phyloP scores from a whole-genome alignment of 2,113 vertebrate species.

The Zingel zingel region DNA sequence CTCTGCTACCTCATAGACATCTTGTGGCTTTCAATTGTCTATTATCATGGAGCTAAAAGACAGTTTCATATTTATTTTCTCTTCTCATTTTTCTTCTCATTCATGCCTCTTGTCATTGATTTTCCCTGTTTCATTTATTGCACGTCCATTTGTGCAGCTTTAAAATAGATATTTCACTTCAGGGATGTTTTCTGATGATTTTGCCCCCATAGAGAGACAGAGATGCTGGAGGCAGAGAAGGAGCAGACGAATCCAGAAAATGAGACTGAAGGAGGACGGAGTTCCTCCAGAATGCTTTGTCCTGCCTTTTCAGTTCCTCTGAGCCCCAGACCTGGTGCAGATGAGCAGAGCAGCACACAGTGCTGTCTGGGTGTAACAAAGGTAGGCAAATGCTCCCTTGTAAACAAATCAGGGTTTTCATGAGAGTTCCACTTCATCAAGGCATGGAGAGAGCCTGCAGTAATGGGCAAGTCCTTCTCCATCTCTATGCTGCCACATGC shows the following conservation, averaged over 20 bases:
- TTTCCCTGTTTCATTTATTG: neutral
- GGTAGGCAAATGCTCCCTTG: slow-evolving; percentile 72
- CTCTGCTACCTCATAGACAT: neutral
- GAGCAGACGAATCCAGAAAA: slow-evolving; percentile 25
- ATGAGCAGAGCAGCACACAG: slow-evolving; percentile 21
- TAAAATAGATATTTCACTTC: neutral
- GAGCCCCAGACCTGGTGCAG: neutral
- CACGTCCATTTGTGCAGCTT: neutral
- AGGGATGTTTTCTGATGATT: slow-evolving; percentile 3
- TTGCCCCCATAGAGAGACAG: slow-evolving; percentile 32
- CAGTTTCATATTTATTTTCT: neutral
- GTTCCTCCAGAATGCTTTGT: slow-evolving; percentile 16
- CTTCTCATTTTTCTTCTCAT: neutral
- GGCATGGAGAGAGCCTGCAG: neutral
- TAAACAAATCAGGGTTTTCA: slow-evolving; percentile 39
- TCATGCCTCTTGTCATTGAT: neutral
- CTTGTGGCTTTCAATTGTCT: neutral
- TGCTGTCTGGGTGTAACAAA: slow-evolving; percentile 77
- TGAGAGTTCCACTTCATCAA: neutral
- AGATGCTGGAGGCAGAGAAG: slow-evolving; percentile 19
- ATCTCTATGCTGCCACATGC: neutral
- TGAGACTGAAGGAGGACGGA: slow-evolving; percentile 14
- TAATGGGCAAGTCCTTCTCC: neutral
- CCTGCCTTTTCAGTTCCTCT: neutral
- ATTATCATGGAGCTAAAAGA: neutral